phyloP scores from a whole-genome alignment of 2,797 vertebrate species.

The Mus spretus region DNA sequence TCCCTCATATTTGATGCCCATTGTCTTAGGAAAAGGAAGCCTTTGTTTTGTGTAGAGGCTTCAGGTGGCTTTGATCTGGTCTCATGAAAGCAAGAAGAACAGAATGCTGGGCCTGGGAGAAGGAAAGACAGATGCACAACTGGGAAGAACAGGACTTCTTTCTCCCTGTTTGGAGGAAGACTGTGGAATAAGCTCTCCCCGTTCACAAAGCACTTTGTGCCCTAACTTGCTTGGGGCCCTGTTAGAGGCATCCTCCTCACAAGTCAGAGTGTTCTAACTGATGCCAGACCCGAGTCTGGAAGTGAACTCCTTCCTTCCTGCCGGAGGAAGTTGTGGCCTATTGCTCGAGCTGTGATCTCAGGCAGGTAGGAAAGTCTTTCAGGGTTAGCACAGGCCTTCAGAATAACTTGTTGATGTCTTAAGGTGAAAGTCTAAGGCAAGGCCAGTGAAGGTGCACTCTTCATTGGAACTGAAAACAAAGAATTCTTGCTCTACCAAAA shows the following conservation, averaged over 20 bases:
- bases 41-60: constrained; percentile 36
- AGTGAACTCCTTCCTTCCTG: neutral
- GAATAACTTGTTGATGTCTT: constrained; percentile 42
- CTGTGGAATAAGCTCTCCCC: neutral
- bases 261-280: neutral
- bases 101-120: neutral
- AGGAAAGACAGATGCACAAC: neutral
- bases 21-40: constrained; percentile 52
- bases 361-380: constrained; percentile 24
- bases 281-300: neutral
- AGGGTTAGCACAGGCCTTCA: constrained; percentile 5
- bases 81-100: neutral
- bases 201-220: neutral
- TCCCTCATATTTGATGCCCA: constrained; percentile 11
- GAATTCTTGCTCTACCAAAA: constrained; percentile 41
- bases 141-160: constrained; percentile 48
- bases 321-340: neutral
- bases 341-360: neutral
- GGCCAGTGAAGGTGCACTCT: neutral
- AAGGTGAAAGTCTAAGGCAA: constrained; percentile 39
- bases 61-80: constrained; percentile 50
- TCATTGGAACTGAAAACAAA: neutral
- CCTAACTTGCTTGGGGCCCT: neutral
- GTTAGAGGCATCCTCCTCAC: neutral
- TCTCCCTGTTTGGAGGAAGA: constrained; percentile 52